Base-by-base conservation (phyloP, 1,140 invertebrate genomes). In the Drosophila lowei region DNA sequence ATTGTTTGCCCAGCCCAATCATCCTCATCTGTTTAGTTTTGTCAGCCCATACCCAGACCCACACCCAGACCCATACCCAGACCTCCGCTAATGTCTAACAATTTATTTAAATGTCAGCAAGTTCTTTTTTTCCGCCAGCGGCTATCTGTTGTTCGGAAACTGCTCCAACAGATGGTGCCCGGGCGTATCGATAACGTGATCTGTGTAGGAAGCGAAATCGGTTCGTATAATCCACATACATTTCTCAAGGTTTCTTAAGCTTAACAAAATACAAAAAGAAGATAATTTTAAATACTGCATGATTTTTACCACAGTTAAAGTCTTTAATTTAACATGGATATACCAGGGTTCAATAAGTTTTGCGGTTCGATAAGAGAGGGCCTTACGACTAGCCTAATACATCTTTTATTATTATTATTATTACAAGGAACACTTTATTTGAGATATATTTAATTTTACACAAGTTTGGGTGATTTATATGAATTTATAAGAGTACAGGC, bases 91-190 rank as follows among this genome's bases (percentile, higher is more conserved):
- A 88, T 88, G 83, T 68, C 76, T 59, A 76, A 63, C 83, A 79
- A 86, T 86, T 86, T 86, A 88, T 86, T 86, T 86, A 66, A 88
- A 88, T 88, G 83, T 86, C 83, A 86, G 74, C 78, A 86, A 62
- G 47, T 88, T 86, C 75, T 70, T 52, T 77, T 62, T 70, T 64
- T n/a, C n/a, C n/a, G n/a, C n/a, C n/a, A n/a, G n/a, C n/a, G 30
- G 34, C 13, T 38, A 2, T 48, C 64, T 47, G 41, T 68, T 67
- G 65, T 67, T 56, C 48, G 18, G 67, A 34, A n/a, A n/a, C n/a
- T n/a, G n/a, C n/a, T n/a, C n/a, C n/a, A n/a, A 25, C 65, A 68
- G 65, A 68, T 68, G 65, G 34, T 28, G 44, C 64, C 46, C 67
- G 66, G 66, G 34, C 63, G 48, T 67, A 68, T 67, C 63, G 65